phyloP scores from a whole-genome alignment of 2,113 vertebrate species.

The Asarcornis scutulata region DNA sequence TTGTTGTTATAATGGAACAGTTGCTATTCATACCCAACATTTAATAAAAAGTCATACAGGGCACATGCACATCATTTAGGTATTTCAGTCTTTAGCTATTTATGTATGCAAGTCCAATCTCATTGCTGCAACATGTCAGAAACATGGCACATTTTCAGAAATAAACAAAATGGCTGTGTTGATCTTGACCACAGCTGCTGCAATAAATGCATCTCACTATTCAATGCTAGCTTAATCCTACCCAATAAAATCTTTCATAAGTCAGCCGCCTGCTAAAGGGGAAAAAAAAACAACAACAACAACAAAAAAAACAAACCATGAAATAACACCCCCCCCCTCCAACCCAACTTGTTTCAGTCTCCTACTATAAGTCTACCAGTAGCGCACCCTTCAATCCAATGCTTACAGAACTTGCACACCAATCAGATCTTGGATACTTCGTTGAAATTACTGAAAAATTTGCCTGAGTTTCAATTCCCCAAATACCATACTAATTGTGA shows the following conservation, averaged over 20 bases:
- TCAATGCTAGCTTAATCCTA: background rate
- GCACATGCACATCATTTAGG: background rate
- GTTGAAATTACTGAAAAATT: too few species aligned
- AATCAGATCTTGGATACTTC: background rate
- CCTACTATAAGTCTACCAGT: background rate
- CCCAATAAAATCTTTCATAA: background rate
- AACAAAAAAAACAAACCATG: fast-evolving
- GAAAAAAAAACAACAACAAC: background rate
- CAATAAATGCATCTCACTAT: background rate
- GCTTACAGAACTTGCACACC: background rate
- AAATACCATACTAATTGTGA: background rate
- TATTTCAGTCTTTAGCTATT: background rate
- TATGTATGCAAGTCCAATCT: background rate
- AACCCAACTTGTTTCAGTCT: background rate
- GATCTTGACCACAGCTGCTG: background rate
- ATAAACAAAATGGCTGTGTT: background rate
- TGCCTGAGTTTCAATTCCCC: background rate
- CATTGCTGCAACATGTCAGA: background rate
- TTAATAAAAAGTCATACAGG: background rate
- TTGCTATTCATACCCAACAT: background rate
- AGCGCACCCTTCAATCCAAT: background rate
- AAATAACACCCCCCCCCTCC: background rate
- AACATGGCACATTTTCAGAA: background rate
- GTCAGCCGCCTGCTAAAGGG: background rate
- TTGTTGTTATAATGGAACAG: background rate